Conservation (phyloP, 1,140 invertebrate species). For the Nasonia vitripennis region DNA sequence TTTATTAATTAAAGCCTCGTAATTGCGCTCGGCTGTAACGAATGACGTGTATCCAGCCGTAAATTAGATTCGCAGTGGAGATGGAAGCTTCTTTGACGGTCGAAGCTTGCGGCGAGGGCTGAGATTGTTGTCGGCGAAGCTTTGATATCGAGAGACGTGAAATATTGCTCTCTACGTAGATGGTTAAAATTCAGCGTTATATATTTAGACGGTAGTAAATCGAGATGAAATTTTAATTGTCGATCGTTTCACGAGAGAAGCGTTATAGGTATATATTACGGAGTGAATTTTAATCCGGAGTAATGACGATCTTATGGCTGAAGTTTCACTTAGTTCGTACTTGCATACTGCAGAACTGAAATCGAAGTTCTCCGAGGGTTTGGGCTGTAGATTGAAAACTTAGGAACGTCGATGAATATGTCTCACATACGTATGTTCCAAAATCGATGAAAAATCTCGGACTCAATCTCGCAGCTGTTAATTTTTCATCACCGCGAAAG, state of each 20-base stretch:
- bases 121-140: neutral
- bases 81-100: neutral
- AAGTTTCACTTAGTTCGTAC: neutral
- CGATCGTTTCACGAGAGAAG: neutral
- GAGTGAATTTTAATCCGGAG: neutral
- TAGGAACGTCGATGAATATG: neutral
- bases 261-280: no score
- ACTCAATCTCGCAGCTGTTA: neutral
- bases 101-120: neutral
- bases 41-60: neutral
- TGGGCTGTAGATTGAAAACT: neutral
- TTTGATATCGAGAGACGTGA: neutral
- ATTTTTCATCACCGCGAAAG: neutral
- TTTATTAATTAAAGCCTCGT: slow-evolving; percentile 11
- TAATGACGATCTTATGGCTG: neutral
- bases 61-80: neutral
- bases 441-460: no score
- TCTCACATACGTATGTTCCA: no score
- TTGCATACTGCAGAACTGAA: neutral
- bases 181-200: no score
- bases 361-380: neutral
- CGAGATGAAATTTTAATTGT: neutral
- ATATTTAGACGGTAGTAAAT: no score
- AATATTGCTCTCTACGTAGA: neutral
- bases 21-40: neutral